A percentile compares a stretch with the other conserved stretches of the same genome.
Evolutionary conservation across 2,113 vertebrate genomes (phyloP).

Genomic region (Centropus bengalensis): DNA sequence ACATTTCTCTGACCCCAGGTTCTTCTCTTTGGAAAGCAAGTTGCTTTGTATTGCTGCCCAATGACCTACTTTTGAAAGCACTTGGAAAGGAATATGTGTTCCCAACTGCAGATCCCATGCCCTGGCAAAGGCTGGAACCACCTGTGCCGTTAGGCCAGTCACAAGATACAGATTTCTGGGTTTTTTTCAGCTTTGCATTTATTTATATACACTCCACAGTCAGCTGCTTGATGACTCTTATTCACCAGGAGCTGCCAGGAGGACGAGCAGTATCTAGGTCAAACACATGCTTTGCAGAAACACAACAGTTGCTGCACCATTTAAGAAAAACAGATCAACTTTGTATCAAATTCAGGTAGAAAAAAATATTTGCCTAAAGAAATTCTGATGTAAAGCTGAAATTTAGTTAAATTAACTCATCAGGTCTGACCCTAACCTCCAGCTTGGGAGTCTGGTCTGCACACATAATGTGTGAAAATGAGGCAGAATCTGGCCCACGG

Average conservation of each 20-base stretch:
- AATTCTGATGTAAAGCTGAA: not conserved
- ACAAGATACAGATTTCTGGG: constrained; percentile 6
- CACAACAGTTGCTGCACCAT: not conserved
- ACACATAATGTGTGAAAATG: not conserved
- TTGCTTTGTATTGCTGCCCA: constrained; percentile 40
- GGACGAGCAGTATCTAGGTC: not conserved
- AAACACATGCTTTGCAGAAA: not conserved
- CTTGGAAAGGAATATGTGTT: constrained; percentile 28
- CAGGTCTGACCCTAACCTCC: not conserved
- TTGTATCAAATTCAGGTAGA: not conserved
- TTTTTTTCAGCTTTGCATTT: not conserved
- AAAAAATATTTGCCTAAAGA: not conserved
- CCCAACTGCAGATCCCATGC: not conserved
- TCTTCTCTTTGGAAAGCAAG: constrained; percentile 38
- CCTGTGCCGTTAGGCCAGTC: constrained; percentile 17
- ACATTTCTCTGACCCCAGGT: constrained; percentile 8
- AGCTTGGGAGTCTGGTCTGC: not conserved
- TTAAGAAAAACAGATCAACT: not conserved
- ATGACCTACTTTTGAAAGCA: constrained; percentile 55
- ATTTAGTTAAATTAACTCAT: not conserved
- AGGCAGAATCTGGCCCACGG: not conserved
- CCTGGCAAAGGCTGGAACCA: constrained; percentile 45
- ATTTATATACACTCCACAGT: constrained; percentile 26
- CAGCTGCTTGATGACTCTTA: not conserved
- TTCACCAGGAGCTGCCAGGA: not conserved